These are phyloP conservation scores for Trichoplusia ni DNA, from an alignment of 1,140 invertebrate species.

Conservation along the genomic window DNA sequence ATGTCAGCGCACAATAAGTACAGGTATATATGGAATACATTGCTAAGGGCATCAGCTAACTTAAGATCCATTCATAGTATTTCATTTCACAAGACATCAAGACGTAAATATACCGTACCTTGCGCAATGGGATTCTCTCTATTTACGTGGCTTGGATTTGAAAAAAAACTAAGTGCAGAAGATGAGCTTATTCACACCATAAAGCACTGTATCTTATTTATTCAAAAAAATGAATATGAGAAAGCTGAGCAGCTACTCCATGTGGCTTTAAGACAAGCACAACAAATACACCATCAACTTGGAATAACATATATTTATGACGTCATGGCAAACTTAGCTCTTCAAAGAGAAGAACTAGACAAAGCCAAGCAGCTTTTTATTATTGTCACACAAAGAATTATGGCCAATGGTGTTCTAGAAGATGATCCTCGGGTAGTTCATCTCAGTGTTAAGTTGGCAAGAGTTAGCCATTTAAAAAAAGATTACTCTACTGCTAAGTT, in stretches of 20 bases:
- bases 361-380: conserved; percentile 94
- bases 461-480: conserved; percentile 85
- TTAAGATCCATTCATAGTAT: conserved; percentile 15
- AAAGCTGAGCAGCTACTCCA: conserved; percentile 93
- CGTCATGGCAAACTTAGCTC: conserved; percentile 94
- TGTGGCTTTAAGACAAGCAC: conserved; percentile 90
- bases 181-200: conserved; percentile 87
- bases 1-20: too few species aligned
- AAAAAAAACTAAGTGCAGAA: conserved; percentile 83
- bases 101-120: conserved; percentile 42
- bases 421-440: conserved; percentile 87
- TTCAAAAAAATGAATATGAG: conserved; percentile 88
- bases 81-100: conserved; percentile 18
- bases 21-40: too few species aligned
- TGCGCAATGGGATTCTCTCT: conserved; percentile 68
- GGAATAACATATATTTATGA: conserved; percentile 94
- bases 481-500: conserved; percentile 85
- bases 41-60: neutral
- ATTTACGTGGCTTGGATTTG: conserved; percentile 71
- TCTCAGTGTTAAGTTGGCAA: conserved; percentile 88
- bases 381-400: conserved; percentile 89
- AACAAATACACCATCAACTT: conserved; percentile 87
- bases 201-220: conserved; percentile 87
- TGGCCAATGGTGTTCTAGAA: conserved; percentile 85
- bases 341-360: conserved; percentile 87